Conservation (phyloP, 1,140 invertebrate species). For the Acyrthosiphon pisum region DNA sequence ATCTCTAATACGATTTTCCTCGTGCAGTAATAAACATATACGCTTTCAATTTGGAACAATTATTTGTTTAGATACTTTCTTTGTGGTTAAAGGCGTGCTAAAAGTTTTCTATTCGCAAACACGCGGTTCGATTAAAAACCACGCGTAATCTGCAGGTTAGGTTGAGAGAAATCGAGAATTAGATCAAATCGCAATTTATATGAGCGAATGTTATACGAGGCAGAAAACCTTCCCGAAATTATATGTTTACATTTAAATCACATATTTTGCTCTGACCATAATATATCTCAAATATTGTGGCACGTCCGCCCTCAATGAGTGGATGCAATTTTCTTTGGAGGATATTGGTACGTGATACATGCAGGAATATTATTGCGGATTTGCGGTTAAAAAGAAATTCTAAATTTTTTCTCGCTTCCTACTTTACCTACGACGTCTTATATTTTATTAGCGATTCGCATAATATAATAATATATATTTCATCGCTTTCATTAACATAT, state of each 20-base stretch:
- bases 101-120: conserved; percentile 26
- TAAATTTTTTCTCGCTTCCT: background rate
- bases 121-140: background rate
- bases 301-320: background rate
- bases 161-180: conserved; percentile 2
- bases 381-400: background rate
- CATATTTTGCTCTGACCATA: background rate
- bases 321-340: background rate
- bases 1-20: background rate
- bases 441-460: background rate
- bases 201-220: background rate
- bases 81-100: conserved; percentile 2
- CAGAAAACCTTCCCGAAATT: background rate
- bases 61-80: conserved; percentile 18
- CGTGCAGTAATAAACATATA: background rate
- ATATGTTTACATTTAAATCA: conserved; percentile 24
- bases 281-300: background rate
- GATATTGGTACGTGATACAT: background rate
- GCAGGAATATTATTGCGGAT: background rate
- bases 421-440: background rate
- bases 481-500: background rate
- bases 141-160: background rate
- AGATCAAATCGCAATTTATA: background rate
- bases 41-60: background rate
- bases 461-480: background rate